These are phyloP conservation scores for Clunio marinus DNA, from an alignment of 2,888 invertebrate species.

Conservation along the genomic window DNA sequence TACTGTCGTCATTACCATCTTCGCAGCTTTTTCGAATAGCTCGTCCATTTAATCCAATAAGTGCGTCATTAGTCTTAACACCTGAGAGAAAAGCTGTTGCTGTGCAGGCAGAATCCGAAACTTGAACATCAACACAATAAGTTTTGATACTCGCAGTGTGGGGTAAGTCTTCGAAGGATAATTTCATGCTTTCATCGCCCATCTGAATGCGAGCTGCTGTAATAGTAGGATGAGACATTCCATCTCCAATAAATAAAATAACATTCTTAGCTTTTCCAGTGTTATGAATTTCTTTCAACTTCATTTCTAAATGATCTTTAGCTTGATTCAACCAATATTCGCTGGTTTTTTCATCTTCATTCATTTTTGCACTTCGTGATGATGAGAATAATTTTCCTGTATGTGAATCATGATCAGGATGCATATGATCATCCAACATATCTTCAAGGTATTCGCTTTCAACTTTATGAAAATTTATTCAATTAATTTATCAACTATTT, in stretches of 20 bases:
- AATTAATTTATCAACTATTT: too few species aligned
- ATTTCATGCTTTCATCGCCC: slow-evolving; percentile 40
- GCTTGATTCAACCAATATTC: slow-evolving; percentile 46
- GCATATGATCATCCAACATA: background rate
- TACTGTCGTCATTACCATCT: slow-evolving; percentile 53
- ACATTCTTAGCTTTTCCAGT: slow-evolving; percentile 54
- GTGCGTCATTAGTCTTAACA: slow-evolving; percentile 68
- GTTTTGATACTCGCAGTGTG: slow-evolving; percentile 61
- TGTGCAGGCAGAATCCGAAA: slow-evolving; percentile 51
- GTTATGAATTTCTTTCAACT: background rate
- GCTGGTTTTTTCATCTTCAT: slow-evolving; percentile 43
- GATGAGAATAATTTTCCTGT: background rate
- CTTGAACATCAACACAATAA: slow-evolving; percentile 60
- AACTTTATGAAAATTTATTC: too few species aligned
- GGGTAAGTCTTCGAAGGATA: slow-evolving; percentile 62
- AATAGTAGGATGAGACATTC: slow-evolving; percentile 67
- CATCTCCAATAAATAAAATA: slow-evolving; percentile 64
- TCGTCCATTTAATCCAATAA: slow-evolving; percentile 63
- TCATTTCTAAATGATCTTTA: slow-evolving; percentile 43
- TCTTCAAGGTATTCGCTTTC: too few species aligned
- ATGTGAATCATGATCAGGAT: background rate
- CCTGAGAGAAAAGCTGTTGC: slow-evolving; percentile 69
- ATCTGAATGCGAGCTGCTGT: slow-evolving; percentile 3
- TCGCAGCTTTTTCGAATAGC: slow-evolving; percentile 60
- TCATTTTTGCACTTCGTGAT: background rate